Evolutionary conservation across 2,888 invertebrate species (phyloP).

Genomic region (Seira sanloemensis): DNA sequence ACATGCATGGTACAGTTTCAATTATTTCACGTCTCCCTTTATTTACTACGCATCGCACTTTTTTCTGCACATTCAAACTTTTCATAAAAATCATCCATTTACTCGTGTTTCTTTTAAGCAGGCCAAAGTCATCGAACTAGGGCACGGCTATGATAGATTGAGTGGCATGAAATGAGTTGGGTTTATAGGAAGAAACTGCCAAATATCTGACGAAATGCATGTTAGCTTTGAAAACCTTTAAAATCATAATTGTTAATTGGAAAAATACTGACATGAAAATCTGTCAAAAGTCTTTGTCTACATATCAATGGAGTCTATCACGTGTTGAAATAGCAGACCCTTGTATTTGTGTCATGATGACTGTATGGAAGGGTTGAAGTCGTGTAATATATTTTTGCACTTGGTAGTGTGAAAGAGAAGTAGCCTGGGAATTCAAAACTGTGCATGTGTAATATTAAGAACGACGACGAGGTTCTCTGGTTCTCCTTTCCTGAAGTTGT

Average conservation of each 20-base stretch:
- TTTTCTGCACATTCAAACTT: slow-evolving; percentile 1
- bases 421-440: no score
- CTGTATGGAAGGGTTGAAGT: no score
- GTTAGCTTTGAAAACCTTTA: not conserved
- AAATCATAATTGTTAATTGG: not conserved
- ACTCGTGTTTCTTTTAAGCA: slow-evolving; percentile 19
- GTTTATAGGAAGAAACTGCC: not conserved
- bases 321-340: not conserved
- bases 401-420: no score
- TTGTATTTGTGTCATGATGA: no score
- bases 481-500: not conserved
- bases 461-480: no score
- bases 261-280: not conserved
- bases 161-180: slow-evolving; percentile 18
- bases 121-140: slow-evolving; percentile 51
- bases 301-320: not conserved
- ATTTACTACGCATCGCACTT: slow-evolving; percentile 1
- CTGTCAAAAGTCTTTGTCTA: not conserved
- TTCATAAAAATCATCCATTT: slow-evolving; percentile 2
- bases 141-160: slow-evolving; percentile 21
- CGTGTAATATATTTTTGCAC: no score
- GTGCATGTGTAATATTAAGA: no score
- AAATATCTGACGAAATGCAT: not conserved
- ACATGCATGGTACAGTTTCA: slow-evolving; percentile 17
- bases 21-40: slow-evolving; percentile 6